Evolutionary conservation across 1,140 invertebrate species (phyloP).

Genomic region (Drosophila kohkoa): DNA sequence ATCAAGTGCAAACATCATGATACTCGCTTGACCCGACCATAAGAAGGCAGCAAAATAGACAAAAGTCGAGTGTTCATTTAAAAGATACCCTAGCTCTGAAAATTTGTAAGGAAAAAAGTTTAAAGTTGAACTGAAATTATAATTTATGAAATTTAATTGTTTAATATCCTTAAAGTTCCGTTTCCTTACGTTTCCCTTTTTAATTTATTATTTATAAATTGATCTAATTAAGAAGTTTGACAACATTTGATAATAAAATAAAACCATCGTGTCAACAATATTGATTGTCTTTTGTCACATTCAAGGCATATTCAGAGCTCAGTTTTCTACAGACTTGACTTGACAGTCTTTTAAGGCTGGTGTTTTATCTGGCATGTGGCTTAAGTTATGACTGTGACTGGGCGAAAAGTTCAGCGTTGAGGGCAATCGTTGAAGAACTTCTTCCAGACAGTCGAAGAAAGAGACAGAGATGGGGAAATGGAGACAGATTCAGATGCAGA

Average conservation of each 20-base stretch:
- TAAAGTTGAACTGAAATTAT: neutral
- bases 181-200: too few relatives aligned
- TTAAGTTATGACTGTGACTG: constrained; percentile 45
- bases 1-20: constrained; percentile 26
- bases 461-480: constrained; percentile 17
- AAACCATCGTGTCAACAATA: too few relatives aligned
- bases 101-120: neutral
- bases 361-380: constrained; percentile 40
- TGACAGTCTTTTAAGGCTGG: neutral
- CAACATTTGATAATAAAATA: too few relatives aligned
- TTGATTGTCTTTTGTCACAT: too few relatives aligned
- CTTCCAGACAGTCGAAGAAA: constrained; percentile 1
- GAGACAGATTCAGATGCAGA: constrained; percentile 18
- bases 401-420: constrained; percentile 34
- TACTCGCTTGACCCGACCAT: constrained; percentile 19
- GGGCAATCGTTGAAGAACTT: constrained; percentile 27
- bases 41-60: constrained; percentile 1
- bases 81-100: constrained; percentile 6
- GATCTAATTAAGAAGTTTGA: too few relatives aligned
- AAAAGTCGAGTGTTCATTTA: neutral
- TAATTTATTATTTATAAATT: too few relatives aligned
- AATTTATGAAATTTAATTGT: too few relatives aligned
- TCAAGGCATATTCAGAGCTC: too few relatives aligned
- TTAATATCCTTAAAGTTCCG: too few relatives aligned
- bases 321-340: neutral